phyloP scores from a whole-genome alignment of 2,797 vertebrate genomes.

The Cuniculus paca region DNA sequence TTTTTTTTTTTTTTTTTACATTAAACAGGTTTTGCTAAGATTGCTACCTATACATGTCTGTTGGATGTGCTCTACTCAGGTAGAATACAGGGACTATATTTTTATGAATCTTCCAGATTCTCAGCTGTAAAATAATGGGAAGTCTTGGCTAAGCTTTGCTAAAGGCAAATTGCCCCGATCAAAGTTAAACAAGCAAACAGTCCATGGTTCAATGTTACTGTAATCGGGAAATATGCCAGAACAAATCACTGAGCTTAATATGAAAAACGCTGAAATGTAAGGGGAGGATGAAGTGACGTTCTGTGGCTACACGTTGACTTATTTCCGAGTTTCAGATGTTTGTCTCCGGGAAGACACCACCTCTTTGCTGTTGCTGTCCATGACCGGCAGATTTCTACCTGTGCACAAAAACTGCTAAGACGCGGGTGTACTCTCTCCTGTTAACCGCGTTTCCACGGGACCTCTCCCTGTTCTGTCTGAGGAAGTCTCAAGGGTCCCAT shows the following conservation, averaged over 20 bases:
- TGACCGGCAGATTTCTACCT: neutral
- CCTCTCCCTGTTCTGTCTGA: neutral
- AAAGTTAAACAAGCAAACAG: neutral
- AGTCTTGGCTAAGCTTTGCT: neutral
- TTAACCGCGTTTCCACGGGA: neutral
- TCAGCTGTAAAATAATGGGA: neutral
- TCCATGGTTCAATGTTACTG: neutral
- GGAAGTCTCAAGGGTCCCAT: neutral
- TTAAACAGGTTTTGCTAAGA: neutral
- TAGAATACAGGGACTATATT: neutral
- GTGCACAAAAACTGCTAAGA: too few species aligned
- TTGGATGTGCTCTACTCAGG: neutral
- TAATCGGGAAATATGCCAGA: neutral
- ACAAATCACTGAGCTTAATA: neutral
- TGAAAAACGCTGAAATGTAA: neutral
- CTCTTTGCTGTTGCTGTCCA: neutral
- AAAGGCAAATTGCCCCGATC: neutral
- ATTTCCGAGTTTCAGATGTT: neutral
- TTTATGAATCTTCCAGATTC: neutral
- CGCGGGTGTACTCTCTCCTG: too few species aligned
- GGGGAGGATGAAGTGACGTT: neutral
- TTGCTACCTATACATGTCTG: neutral
- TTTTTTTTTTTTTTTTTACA: neutral
- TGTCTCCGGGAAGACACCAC: neutral
- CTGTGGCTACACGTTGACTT: neutral